Conservation (phyloP, 2,797 vertebrate species). For the Pipistrellus pipistrellus region DNA sequence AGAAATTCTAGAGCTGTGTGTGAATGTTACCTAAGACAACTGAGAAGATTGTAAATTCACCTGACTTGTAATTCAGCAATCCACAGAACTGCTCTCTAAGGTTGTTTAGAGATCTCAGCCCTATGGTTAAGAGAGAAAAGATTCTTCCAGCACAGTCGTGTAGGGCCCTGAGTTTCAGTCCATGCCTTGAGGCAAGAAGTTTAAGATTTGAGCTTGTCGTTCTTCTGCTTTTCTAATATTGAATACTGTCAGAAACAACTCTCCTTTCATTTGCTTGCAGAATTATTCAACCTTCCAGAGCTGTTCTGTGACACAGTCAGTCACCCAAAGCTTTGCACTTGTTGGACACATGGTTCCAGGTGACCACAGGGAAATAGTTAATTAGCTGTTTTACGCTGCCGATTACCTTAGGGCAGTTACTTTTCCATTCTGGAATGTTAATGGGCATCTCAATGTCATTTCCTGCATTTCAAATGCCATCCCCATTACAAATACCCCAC, state of each 20-base stretch:
- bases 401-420: conserved; percentile 54
- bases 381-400: conserved; percentile 56
- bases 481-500: neutral
- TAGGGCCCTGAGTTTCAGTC: conserved; percentile 31
- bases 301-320: conserved; percentile 23
- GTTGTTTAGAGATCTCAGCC: neutral
- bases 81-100: neutral
- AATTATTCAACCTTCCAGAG: conserved; percentile 20
- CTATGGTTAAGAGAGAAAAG: neutral
- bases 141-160: neutral
- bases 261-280: neutral
- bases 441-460: conserved; percentile 64
- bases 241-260: conserved; percentile 33
- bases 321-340: conserved; percentile 48
- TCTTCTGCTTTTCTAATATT: conserved; percentile 61
- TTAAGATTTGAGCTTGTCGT: conserved; percentile 60
- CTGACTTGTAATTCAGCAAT: conserved; percentile 39
- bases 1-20: neutral
- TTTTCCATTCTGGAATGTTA: conserved; percentile 67
- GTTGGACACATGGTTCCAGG: conserved; percentile 39
- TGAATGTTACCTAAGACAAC: conserved; percentile 13
- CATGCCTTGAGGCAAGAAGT: conserved; percentile 58
- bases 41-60: neutral
- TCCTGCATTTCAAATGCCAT: conserved; percentile 33
- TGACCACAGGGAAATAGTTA: conserved; percentile 67